A percentile compares a stretch with the other conserved stretches of the same genome.
Evolutionary conservation across 1,140 invertebrate species (phyloP).

Genomic region (Dufourea novaeangliae): DNA sequence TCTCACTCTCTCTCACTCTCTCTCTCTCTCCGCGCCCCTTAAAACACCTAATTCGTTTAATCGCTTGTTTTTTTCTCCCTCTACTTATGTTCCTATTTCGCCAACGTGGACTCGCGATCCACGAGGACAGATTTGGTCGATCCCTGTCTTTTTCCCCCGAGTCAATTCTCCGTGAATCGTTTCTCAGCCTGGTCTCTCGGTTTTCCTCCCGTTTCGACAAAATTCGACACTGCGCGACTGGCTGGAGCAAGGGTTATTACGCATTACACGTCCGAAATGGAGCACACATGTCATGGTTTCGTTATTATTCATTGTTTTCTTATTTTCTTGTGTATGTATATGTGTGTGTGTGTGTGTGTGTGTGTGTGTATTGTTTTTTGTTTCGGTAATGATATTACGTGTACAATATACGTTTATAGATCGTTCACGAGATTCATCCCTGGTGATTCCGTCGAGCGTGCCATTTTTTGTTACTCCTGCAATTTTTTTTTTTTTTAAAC

Average conservation of each 20-base stretch:
- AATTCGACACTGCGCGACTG: slow-evolving; percentile 39
- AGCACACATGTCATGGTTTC: slow-evolving; percentile 53
- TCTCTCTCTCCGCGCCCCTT: background rate
- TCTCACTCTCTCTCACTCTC: slow-evolving; percentile 24
- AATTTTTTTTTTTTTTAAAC: too few species aligned
- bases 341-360: too few species aligned
- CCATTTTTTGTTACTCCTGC: too few species aligned
- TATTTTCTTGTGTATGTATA: slow-evolving; percentile 44
- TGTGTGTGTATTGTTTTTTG: too few species aligned
- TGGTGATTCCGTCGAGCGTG: slow-evolving; percentile 41
- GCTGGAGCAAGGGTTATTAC: slow-evolving; percentile 48
- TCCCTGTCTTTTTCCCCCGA: background rate
- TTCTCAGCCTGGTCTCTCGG: too few species aligned
- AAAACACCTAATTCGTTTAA: too few species aligned
- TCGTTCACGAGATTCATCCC: slow-evolving; percentile 18
- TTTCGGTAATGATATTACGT: background rate
- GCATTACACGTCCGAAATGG: slow-evolving; percentile 54
- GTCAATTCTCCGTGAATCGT: too few species aligned
- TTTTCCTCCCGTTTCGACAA: slow-evolving; percentile 25
- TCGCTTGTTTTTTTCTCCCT: too few species aligned
- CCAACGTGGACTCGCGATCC: background rate
- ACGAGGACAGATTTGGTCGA: slow-evolving; percentile 5
- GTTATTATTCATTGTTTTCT: too few species aligned
- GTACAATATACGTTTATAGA: slow-evolving; percentile 9
- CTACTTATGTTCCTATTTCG: too few species aligned